Base-by-base conservation (phyloP, 92 coral and sea anemone species). In the Palythoa grandiflora region DNA sequence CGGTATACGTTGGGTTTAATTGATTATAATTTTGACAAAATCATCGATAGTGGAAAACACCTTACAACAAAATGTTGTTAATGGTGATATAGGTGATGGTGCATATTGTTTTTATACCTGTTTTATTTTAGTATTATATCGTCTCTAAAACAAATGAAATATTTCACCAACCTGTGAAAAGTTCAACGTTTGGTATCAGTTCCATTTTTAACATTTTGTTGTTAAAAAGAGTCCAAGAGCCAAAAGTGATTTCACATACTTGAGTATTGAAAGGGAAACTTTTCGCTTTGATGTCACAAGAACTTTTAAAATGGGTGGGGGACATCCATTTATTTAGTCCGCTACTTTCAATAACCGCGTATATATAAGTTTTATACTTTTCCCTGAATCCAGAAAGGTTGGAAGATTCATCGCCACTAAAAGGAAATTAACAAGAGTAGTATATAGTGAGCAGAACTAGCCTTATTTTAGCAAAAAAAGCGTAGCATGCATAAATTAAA, bases 201-300 rank as follows among this genome's bases (percentile, higher is more conserved):
- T 59, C 16, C 50, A 93, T 72, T 11, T 37, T 80, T 15, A 93
- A 55, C 77, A 88, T 21, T 57, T 92, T 84, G 74, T 28, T 89
- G 55, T 93, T n/a, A n/a, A n/a, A n/a, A n/a, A n/a, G n/a, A n/a
- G 98, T 93, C 96, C 95, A 95, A 6, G 98, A 95, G 3, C 98
- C 98, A 60, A 95, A 95, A 6, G 93, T 91, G 87, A 95, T 53
- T 4, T 91, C 84, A 60, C 96, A 95, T 11, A 48, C 65, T 65
- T 96, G 98, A 2, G 76, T 68, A 54, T 96, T 96, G 59, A 94
- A 96, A 0, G 98, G 96, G 63, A 92, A 96, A 63, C 80, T 75
- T 7, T 87, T 75, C 35, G 94, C 90, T 65, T 87, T 88, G 80
- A 96, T 83, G 11, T 85, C 87, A 68, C 98, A 96, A 9, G 96